phyloP scores from a whole-genome alignment of 2,113 vertebrate species.

The Rhinolophus sinicus region DNA sequence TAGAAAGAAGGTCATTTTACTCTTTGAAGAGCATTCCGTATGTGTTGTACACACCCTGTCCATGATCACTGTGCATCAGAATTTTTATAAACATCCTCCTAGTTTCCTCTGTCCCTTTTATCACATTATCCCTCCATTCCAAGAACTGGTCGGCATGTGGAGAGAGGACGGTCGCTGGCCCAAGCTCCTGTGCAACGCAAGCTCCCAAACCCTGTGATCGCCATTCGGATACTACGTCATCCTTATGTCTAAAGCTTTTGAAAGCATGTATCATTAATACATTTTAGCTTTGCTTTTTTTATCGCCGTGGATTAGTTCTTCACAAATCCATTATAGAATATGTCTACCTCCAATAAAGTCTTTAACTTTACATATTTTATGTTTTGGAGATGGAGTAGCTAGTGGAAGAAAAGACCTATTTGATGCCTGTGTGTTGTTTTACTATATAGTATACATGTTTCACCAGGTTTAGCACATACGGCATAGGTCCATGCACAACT shows the following conservation, averaged over 20 bases:
- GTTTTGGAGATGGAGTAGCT: background rate
- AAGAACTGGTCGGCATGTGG: accelerated
- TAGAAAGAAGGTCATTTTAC: background rate
- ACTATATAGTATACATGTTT: background rate
- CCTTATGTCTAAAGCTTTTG: background rate
- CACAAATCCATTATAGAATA: background rate
- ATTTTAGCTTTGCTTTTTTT: background rate
- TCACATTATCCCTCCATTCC: background rate
- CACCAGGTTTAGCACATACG: background rate
- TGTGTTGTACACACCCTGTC: background rate
- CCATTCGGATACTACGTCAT: background rate
- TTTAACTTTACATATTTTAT: background rate
- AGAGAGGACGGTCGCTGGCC: accelerated
- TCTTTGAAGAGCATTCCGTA: background rate
- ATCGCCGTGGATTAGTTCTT: background rate
- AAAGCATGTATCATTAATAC: background rate
- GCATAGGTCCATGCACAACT: background rate
- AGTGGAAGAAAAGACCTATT: background rate
- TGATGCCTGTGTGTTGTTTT: background rate
- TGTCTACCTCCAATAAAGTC: background rate
- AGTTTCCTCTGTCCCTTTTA: background rate
- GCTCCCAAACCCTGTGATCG: background rate
- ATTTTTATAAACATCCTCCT: background rate
- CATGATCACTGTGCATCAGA: background rate
- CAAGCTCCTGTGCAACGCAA: background rate